A percentile compares a stretch with the other conserved stretches of the same genome.
phyloP scores from a whole-genome alignment of 2,888 invertebrate genomes.

The Sympetrum striolatum region DNA sequence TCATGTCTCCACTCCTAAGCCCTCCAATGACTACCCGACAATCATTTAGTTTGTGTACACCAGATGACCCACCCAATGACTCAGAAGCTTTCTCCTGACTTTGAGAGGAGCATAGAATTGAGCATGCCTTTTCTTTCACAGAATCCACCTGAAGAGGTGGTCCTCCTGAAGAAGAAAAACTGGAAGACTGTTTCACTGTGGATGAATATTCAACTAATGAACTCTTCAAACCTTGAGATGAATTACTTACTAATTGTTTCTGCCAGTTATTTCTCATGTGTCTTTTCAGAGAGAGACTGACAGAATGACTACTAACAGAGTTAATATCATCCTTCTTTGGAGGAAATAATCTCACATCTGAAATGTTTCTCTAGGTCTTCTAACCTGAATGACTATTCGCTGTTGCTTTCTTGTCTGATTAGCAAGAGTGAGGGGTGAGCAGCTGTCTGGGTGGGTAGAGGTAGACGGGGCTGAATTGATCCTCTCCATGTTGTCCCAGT shows the following conservation, averaged over 20 bases:
- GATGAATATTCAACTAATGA: neutral
- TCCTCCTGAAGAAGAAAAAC: neutral
- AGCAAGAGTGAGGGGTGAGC: constrained; percentile 5
- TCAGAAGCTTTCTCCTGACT: neutral
- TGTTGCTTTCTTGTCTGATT: constrained; percentile 1
- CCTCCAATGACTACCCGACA: constrained; percentile 36
- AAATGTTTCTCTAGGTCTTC: constrained; percentile 62
- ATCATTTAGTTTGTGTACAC: neutral
- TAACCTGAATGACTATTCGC: constrained; percentile 52
- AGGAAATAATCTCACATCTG: constrained; percentile 51
- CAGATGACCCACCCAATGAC: neutral
- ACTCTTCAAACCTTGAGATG: neutral
- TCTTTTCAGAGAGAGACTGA: neutral
- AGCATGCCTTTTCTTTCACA: neutral
- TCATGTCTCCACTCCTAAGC: constrained; percentile 17
- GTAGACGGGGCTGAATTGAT: neutral
- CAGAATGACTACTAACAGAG: neutral
- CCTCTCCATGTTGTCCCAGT: constrained; percentile 15
- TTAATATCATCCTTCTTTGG: neutral
- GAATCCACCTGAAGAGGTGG: neutral
- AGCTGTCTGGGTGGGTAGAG: neutral
- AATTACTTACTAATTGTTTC: neutral
- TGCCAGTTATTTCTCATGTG: neutral
- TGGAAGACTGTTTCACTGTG: neutral
- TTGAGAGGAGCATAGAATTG: no score